A percentile compares a stretch with the other conserved stretches of the same genome.
Conservation (phyloP, 2,797 vertebrate genomes). For the Zonotrichia albicollis region DNA sequence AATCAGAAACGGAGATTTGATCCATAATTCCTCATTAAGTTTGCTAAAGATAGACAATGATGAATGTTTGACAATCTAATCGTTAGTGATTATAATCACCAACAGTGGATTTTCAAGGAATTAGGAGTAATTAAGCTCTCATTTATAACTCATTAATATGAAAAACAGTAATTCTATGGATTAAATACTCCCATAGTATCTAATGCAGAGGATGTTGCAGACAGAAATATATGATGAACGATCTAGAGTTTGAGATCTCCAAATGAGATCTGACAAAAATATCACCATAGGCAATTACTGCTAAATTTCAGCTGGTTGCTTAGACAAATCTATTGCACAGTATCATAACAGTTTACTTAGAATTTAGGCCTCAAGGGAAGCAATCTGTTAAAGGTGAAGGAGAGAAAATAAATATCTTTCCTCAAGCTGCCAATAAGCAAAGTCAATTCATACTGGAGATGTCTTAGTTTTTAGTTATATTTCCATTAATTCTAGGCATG, state of each 20-base stretch:
- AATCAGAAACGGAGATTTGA: neutral
- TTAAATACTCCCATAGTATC: neutral
- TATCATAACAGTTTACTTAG: neutral
- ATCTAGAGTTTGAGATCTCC: neutral
- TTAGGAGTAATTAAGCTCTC: constrained; percentile 59
- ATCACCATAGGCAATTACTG: neutral
- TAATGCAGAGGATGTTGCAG: constrained; percentile 25
- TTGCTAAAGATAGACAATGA: constrained; percentile 44
- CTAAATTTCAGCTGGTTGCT: neutral
- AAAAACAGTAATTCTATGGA: constrained; percentile 46
- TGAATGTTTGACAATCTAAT: constrained; percentile 45
- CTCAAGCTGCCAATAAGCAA: neutral
- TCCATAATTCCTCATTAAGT: constrained; percentile 38
- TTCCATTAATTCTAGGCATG: neutral
- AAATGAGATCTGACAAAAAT: constrained; percentile 18
- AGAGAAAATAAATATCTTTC: neutral
- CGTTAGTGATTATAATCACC: constrained; percentile 35
- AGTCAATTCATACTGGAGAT: neutral
- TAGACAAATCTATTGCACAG: neutral
- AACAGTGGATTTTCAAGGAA: constrained; percentile 61
- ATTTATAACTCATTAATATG: constrained; percentile 60
- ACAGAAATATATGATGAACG: neutral
- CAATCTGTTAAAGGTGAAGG: neutral
- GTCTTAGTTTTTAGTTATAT: neutral
- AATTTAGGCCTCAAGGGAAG: neutral